These are phyloP conservation scores for Jaculus jaculus DNA, from an alignment of 2,113 vertebrate genomes.

Conservation along the genomic window DNA sequence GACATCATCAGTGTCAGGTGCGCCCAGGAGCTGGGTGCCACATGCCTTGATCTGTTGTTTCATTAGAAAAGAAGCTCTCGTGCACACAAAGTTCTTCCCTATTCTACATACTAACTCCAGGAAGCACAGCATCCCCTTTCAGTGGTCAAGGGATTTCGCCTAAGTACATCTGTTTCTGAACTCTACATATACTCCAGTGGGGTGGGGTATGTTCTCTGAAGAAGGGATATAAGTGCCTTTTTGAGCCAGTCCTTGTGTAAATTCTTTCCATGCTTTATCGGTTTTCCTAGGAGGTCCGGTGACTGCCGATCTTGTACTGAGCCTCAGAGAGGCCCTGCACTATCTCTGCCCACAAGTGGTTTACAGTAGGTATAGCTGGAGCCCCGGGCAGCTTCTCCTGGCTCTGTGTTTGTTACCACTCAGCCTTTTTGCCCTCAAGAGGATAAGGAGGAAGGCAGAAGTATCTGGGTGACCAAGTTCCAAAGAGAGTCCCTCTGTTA, in stretches of 20 bases:
- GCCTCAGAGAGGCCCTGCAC: neutral
- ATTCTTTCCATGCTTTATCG: neutral
- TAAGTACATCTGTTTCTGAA: neutral
- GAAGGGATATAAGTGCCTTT: neutral
- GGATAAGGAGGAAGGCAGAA: neutral
- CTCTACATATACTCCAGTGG: neutral
- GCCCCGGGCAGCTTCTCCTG: neutral
- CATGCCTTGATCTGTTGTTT: too few relatives aligned
- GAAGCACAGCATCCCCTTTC: neutral
- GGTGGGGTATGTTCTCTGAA: neutral
- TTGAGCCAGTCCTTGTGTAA: neutral
- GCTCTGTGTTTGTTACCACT: neutral
- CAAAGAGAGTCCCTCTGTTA: too few relatives aligned
- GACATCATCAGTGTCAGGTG: neutral
- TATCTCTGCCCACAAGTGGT: too few relatives aligned
- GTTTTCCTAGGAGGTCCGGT: neutral
- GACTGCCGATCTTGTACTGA: neutral
- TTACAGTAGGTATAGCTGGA: neutral
- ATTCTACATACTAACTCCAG: neutral
- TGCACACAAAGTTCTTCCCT: neutral
- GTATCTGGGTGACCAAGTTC: neutral
- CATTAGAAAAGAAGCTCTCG: neutral
- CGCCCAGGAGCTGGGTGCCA: neutral
- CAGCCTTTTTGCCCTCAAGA: neutral
- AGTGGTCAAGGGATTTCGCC: neutral